Evolutionary conservation across 2,888 invertebrate species (phyloP), one percentile per base, ranked within the genome.

Genomic region (Pristionchus exspectatus): DNA sequence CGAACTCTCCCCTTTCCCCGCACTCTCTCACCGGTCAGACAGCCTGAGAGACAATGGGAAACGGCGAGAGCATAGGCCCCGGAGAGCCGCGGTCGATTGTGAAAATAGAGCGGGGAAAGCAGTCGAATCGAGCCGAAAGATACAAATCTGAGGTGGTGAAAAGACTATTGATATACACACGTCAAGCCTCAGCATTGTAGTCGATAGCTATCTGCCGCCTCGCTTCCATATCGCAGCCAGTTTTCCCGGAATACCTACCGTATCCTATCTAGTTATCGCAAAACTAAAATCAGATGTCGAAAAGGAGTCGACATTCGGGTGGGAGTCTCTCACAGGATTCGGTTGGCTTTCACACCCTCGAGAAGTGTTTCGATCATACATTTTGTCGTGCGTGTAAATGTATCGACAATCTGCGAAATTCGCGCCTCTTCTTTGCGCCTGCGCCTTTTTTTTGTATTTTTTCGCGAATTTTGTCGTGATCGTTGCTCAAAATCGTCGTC

Each of bases 121-220:
- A 9, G 10, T 30, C 81, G 50, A 81, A 27, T 50, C 50, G 50
- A 74, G 81, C 81, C 50, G 81, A 50, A 81, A 81, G 81, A 81
- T 81, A 81, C 81, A 81, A 81, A 50, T 81, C 81, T 54, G 44
- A 54, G 50, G 12, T 27, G n/a, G 33, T n/a, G 24, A 81, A 81
- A 81, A 81, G 81, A 81, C 81, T 81, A 81, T 81, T 81, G 81
- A 81, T 81, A 81, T 81, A 81, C 50, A 81, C 50, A 54, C 81
- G 81, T 81, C 81, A 81, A 27, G 81, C 9, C 74, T 2, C 30
- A n/a, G 44, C 16, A 81, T 81, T 81, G 81, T 81, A 81, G 81
- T 81, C 81, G 81, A 81, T 81, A 81, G 24, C 50, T 50, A 74
- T 21, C 10, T 5, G 33, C n/a, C 77, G 50, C 16, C 50, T 81